Conservation (phyloP, 2,888 invertebrate genomes). For the Hirtodrosophila duncani region DNA sequence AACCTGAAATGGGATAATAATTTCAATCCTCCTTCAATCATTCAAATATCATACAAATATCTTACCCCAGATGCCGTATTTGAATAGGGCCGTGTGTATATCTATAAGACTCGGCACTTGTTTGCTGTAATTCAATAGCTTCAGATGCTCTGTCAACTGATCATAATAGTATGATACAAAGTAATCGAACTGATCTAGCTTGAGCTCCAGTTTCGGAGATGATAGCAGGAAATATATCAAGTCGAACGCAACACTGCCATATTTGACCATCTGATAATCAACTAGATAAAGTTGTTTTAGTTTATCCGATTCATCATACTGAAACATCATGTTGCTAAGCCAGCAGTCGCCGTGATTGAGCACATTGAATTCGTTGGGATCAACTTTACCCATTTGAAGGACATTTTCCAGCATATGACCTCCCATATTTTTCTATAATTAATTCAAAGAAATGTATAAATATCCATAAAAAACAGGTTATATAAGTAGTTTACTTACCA, state of each 20-base stretch:
- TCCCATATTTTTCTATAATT: slow-evolving; percentile 21
- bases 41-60: not conserved
- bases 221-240: slow-evolving; percentile 65
- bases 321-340: slow-evolving; percentile 74
- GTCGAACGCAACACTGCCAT: slow-evolving; percentile 58
- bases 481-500: too few relatives aligned
- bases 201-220: slow-evolving; percentile 61
- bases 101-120: slow-evolving; percentile 61
- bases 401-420: slow-evolving; percentile 17
- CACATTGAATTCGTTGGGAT: slow-evolving; percentile 61
- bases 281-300: slow-evolving; percentile 53
- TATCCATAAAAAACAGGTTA: too few relatives aligned
- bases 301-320: slow-evolving; percentile 50
- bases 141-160: slow-evolving; percentile 55
- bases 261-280: slow-evolving; percentile 62
- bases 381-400: slow-evolving; percentile 2
- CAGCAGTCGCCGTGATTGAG: slow-evolving; percentile 74
- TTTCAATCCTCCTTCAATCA: not conserved
- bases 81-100: slow-evolving; percentile 59
- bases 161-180: slow-evolving; percentile 69
- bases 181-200: slow-evolving; percentile 64
- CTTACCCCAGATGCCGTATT: slow-evolving; percentile 58
- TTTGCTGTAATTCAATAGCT: slow-evolving; percentile 59
- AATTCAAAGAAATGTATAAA: too few relatives aligned
- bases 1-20: not conserved